These are phyloP conservation scores for Berghia stephanieae DNA, from an alignment of 1,140 invertebrate species.

Conservation along the genomic window DNA sequence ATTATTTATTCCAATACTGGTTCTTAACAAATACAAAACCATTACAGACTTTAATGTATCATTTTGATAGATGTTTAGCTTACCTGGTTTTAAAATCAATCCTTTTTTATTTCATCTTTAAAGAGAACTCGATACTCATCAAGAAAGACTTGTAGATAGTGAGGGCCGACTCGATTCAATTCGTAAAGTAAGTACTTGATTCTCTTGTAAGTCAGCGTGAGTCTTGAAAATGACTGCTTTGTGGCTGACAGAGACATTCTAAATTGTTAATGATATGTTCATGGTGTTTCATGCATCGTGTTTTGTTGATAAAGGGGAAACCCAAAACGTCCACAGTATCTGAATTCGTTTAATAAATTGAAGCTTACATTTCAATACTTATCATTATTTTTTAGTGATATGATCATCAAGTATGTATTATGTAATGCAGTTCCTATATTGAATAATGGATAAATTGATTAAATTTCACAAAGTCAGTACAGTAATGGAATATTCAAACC, in stretches of 20 bases:
- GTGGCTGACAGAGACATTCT: too few relatives aligned
- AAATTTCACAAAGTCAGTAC: too few relatives aligned
- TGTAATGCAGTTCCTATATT: background rate
- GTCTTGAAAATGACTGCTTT: background rate
- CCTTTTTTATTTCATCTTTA: slow-evolving; percentile 27
- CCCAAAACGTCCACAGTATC: too few relatives aligned
- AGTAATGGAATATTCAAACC: too few relatives aligned
- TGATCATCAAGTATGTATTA: background rate
- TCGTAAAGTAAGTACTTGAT: slow-evolving; percentile 46
- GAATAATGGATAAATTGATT: too few relatives aligned
- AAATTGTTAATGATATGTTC: too few relatives aligned
- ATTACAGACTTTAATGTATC: background rate
- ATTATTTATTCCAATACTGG: background rate
- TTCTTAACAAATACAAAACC: background rate
- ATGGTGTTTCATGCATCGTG: too few relatives aligned
- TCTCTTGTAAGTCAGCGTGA: background rate
- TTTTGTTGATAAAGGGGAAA: too few relatives aligned
- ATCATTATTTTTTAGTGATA: background rate
- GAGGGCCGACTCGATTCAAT: slow-evolving; percentile 53
- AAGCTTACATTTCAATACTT: background rate
- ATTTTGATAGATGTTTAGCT: background rate
- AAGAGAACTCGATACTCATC: slow-evolving; percentile 56
- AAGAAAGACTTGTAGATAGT: slow-evolving; percentile 53
- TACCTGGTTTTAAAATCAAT: background rate
- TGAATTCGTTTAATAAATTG: too few relatives aligned